Evolutionary conservation across 2,888 invertebrate species (phyloP).

Genomic region (Nasonia oneida): DNA sequence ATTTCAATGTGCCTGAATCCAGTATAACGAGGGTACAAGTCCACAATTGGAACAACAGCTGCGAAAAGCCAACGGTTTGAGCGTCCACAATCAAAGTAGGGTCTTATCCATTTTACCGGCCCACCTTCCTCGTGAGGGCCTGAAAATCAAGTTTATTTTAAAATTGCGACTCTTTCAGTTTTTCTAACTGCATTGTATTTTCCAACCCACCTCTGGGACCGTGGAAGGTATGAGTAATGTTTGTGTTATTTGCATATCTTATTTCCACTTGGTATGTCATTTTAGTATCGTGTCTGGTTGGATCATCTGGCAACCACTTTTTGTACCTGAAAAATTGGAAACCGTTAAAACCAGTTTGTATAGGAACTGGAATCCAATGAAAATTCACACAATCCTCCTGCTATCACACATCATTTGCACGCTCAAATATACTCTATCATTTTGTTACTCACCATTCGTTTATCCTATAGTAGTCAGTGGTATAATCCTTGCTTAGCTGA

Average conservation of each 20-base stretch:
- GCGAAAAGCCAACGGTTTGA: constrained; percentile 97
- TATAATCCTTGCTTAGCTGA: constrained; percentile 92
- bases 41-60: constrained; percentile 96
- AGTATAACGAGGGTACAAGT: constrained; percentile 96
- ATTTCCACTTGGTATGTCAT: constrained; percentile 97
- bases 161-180: constrained; percentile 56
- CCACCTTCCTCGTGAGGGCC: constrained; percentile 94
- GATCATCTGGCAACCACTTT: constrained; percentile 93
- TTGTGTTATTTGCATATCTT: constrained; percentile 95
- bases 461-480: constrained; percentile 92
- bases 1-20: constrained; percentile 96
- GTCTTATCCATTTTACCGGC: constrained; percentile 95
- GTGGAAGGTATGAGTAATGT: constrained; percentile 97
- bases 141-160: constrained; percentile 66
- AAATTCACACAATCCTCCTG: background rate
- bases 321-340: constrained; percentile 82
- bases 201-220: constrained; percentile 86
- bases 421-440: too few species aligned
- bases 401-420: background rate
- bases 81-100: constrained; percentile 97
- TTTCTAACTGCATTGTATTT: constrained; percentile 24
- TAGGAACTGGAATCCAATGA: background rate
- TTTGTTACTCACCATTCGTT: constrained; percentile 88
- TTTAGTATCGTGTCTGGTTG: constrained; percentile 93
- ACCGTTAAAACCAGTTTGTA: constrained; percentile 49